These are phyloP conservation scores for Zaprionus kolodkinae DNA, from an alignment of 1,140 invertebrate genomes.

Conservation along the genomic window DNA sequence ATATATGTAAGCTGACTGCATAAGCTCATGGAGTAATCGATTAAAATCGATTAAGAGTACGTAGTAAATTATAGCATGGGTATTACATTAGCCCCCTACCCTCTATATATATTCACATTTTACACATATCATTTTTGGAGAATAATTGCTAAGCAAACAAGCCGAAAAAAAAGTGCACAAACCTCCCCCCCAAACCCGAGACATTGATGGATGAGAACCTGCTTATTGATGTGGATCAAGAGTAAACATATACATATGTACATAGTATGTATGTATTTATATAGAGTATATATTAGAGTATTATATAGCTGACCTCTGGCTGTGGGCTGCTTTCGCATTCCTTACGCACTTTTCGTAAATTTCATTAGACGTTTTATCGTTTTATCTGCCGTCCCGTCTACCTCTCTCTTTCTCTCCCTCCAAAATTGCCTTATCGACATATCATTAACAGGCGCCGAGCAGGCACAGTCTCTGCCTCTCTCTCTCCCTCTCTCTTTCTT, in stretches of 20 bases:
- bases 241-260: not conserved
- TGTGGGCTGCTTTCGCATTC: not conserved
- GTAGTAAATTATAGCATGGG: not conserved
- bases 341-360: not conserved
- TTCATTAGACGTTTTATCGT: not conserved
- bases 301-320: not conserved
- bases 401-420: too few relatives aligned
- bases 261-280: not conserved
- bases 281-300: not conserved
- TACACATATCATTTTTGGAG: too few relatives aligned
- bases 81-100: not conserved
- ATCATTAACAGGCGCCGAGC: not conserved
- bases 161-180: not conserved
- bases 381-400: too few relatives aligned
- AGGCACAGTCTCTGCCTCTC: not conserved
- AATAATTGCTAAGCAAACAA: not conserved
- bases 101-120: too few relatives aligned
- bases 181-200: not conserved
- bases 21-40: too few relatives aligned
- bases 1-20: too few relatives aligned
- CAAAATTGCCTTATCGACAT: conserved; percentile 9
- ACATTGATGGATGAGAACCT: conserved; percentile 10
- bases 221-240: not conserved
- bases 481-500: not conserved
- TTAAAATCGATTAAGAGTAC: too few relatives aligned